A percentile compares a stretch with the other conserved stretches of the same genome.
Evolutionary conservation across 2,113 vertebrate genomes (phyloP).

Genomic region (Lamprologus tigripictilis): DNA sequence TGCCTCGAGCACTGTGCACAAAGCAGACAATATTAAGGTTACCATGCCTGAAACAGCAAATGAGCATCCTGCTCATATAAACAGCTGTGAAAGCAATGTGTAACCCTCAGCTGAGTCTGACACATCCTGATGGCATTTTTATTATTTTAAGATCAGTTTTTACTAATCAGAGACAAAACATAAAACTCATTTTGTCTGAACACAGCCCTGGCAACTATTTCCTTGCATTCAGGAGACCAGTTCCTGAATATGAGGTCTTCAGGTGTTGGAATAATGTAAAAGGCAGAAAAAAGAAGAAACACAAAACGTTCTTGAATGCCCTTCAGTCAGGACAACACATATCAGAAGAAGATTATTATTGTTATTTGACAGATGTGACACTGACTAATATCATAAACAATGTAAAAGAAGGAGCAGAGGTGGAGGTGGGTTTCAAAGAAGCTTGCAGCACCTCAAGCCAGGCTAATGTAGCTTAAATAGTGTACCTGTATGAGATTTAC

Average conservation of each 20-base stretch:
- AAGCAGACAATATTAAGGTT: background rate
- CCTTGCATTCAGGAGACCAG: background rate
- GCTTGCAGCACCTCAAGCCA: background rate
- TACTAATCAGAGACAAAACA: background rate
- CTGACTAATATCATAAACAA: background rate
- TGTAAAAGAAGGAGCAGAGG: background rate
- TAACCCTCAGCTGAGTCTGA: background rate
- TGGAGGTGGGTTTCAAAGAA: background rate
- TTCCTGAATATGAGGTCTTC: background rate
- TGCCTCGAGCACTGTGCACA: background rate
- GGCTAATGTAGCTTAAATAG: background rate
- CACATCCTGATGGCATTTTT: background rate
- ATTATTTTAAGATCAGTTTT: background rate
- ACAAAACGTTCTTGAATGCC: background rate
- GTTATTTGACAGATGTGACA: background rate
- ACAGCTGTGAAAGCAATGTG: background rate
- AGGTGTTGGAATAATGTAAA: background rate
- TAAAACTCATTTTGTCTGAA: background rate
- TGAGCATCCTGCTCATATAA: background rate
- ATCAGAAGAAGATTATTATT: background rate
- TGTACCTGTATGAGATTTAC: background rate
- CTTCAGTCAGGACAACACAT: background rate
- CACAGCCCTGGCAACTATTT: background rate
- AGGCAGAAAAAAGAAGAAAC: background rate
- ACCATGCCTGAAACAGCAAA: background rate